phyloP scores from a whole-genome alignment of 53 echinoderm and acorn worm genomes.

The Glandiceps talaboti region DNA sequence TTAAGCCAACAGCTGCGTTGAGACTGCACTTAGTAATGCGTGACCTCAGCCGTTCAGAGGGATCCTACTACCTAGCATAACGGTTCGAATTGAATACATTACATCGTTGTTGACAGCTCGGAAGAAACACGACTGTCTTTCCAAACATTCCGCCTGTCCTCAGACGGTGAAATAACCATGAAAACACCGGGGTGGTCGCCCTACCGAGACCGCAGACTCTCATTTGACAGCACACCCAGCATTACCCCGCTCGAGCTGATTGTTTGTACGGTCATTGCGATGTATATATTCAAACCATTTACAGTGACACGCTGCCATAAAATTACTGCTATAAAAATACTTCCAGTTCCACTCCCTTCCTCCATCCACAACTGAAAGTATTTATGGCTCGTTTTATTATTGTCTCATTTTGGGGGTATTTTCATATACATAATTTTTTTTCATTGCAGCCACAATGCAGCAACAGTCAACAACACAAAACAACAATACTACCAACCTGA shows the following conservation, averaged over 20 bases:
- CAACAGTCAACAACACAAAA: slow-evolving; percentile 12
- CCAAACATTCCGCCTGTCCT: background rate
- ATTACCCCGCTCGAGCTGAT: background rate
- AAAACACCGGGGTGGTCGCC: background rate
- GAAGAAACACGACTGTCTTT: background rate
- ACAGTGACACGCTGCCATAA: background rate
- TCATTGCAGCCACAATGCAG: background rate
- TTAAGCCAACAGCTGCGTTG: background rate
- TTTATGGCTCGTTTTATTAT: too few species aligned
- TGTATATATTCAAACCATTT: background rate
- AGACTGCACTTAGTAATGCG: background rate
- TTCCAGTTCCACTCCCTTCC: background rate
- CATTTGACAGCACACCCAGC: background rate
- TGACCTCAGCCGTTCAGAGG: background rate
- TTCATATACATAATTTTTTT: background rate
- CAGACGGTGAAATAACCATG: background rate
- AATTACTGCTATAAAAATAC: background rate
- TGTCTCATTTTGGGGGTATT: too few species aligned
- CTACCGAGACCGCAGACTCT: background rate
- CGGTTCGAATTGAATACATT: background rate
- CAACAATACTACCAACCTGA: slow-evolving; percentile 48
- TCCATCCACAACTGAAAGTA: background rate
- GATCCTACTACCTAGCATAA: background rate
- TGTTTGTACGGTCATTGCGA: background rate
- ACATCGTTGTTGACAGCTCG: background rate